phyloP scores from a whole-genome alignment of 1,140 invertebrate genomes.

The Lamellibrachia luymesi region DNA sequence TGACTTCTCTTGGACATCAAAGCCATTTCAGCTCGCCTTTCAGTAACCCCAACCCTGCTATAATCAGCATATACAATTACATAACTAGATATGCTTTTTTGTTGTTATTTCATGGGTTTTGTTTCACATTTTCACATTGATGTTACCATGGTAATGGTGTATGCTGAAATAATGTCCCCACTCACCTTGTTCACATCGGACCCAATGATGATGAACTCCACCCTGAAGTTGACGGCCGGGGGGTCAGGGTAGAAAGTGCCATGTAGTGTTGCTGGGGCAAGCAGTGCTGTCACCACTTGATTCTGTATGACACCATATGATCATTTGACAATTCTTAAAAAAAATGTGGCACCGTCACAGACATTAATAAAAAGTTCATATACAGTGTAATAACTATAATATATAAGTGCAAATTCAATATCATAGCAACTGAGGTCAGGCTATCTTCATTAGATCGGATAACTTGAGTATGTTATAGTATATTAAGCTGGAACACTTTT shows the following conservation, averaged over 20 bases:
- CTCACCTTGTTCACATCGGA: conserved; percentile 42
- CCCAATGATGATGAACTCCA: conserved; percentile 46
- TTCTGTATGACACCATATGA: conserved; percentile 34
- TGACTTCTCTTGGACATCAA: too few species aligned
- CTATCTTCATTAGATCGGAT: too few species aligned
- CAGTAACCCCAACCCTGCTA: too few species aligned
- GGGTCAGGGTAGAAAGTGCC: conserved; percentile 45
- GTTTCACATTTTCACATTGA: background rate
- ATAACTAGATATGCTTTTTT: too few species aligned
- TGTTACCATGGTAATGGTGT: conserved; percentile 17
- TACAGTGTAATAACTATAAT: too few species aligned
- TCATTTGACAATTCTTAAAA: background rate
- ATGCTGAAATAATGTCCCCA: conserved; percentile 40
- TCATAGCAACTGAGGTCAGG: too few species aligned
- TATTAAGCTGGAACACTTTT: too few species aligned
- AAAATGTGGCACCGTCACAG: background rate
- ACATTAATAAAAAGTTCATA: background rate
- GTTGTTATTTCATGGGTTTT: background rate
- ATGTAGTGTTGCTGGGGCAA: conserved; percentile 46
- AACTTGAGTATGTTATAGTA: too few species aligned
- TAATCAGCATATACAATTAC: too few species aligned
- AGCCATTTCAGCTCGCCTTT: too few species aligned
- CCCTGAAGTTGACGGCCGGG: conserved; percentile 40
- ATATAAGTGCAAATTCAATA: too few species aligned
- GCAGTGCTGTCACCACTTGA: conserved; percentile 46